A percentile compares a stretch with the other conserved stretches of the same genome.
phyloP scores from a whole-genome alignment of 2,113 vertebrate species.

The Alces alces region DNA sequence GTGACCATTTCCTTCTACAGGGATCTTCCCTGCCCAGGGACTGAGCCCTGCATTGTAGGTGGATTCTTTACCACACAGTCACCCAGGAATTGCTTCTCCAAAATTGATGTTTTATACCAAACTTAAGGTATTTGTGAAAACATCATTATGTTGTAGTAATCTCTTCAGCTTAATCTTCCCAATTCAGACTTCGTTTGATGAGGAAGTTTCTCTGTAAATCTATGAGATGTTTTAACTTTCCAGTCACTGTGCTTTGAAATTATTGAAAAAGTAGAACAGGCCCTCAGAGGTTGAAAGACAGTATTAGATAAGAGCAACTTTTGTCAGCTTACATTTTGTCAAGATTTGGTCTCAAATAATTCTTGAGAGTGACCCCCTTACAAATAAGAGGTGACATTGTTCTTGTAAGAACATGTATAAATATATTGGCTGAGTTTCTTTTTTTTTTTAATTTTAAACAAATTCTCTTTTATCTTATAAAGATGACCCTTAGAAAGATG shows the following conservation, averaged over 20 bases:
- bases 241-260: background rate
- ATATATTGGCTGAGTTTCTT: conserved; percentile 35
- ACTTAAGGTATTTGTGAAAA: background rate
- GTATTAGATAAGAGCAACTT: background rate
- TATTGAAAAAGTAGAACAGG: background rate
- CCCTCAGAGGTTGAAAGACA: background rate
- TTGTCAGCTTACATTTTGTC: background rate
- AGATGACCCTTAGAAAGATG: background rate
- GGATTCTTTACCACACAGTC: background rate
- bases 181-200: background rate
- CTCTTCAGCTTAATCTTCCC: background rate
- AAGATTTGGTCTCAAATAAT: background rate
- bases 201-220: background rate
- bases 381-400: conserved; percentile 30
- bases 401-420: conserved; percentile 5
- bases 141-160: background rate
- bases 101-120: background rate
- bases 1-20: background rate
- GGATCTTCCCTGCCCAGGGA: background rate
- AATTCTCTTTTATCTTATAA: background rate
- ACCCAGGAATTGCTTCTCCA: background rate
- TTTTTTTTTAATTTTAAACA: background rate
- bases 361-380: background rate
- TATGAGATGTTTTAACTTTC: background rate
- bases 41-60: background rate